Percentiles rank a stretch among this genome's conserved stretches.
Evolutionary conservation across 1,140 invertebrate genomes (phyloP).

Genomic region (Cephus cinctus): DNA sequence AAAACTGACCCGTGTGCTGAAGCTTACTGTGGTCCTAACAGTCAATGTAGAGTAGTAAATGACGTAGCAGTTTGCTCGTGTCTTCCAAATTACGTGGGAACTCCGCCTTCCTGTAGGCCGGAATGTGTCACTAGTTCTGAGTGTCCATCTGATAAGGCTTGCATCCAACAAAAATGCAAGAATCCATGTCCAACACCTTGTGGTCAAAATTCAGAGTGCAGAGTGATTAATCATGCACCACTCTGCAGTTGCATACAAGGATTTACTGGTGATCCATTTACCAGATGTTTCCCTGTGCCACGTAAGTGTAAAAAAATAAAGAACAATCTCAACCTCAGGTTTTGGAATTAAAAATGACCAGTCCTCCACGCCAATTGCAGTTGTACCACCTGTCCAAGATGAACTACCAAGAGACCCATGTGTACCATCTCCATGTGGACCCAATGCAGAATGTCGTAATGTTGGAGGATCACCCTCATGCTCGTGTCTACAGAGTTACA

Average conservation of each 20-base stretch:
- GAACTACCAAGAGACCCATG: constrained; percentile 59
- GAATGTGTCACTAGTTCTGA: constrained; percentile 70
- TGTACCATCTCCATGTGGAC: constrained; percentile 65
- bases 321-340: too few species aligned
- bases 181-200: constrained; percentile 60
- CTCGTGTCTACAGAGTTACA: constrained; percentile 62
- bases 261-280: constrained; percentile 54
- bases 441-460: constrained; percentile 64
- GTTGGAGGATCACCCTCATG: constrained; percentile 61
- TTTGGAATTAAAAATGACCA: too few species aligned
- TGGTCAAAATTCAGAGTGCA: constrained; percentile 57
- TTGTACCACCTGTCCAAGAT: constrained; percentile 17
- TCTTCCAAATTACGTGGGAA: constrained; percentile 57
- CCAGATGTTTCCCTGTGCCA: constrained; percentile 52
- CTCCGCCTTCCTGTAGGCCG: constrained; percentile 63
- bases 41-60: constrained; percentile 61
- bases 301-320: constrained; percentile 37
- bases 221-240: constrained; percentile 57
- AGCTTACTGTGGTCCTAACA: constrained; percentile 64
- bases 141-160: constrained; percentile 61
- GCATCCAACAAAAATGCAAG: constrained; percentile 62
- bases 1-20: constrained; percentile 36
- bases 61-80: constrained; percentile 64
- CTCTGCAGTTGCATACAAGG: constrained; percentile 56
- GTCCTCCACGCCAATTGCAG: too few species aligned